Conservation (phyloP, 2,888 invertebrate genomes). For the Eucera pruinosa region DNA sequence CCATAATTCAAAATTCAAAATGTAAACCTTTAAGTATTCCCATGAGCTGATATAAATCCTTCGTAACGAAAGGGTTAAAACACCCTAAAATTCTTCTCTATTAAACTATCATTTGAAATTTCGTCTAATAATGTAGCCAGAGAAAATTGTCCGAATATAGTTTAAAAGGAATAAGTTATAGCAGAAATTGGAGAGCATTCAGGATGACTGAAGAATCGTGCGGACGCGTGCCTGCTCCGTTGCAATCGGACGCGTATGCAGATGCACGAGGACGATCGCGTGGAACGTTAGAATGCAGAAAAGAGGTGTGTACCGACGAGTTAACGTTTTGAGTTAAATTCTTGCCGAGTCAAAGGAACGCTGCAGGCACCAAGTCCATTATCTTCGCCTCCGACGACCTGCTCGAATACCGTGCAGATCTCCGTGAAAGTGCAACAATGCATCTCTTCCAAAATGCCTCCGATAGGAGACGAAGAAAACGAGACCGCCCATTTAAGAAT, state of each 20-base stretch:
- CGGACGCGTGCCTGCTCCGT: constrained; percentile 19
- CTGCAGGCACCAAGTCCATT: constrained; percentile 58
- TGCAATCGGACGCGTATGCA: constrained; percentile 47
- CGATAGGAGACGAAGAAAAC: background rate
- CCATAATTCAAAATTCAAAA: no score
- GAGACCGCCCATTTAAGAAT: background rate
- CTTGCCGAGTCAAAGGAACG: constrained; percentile 72
- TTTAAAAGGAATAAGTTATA: background rate
- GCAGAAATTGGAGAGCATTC: background rate
- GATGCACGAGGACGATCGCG: constrained; percentile 60
- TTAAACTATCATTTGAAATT: no score
- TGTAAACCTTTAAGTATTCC: no score
- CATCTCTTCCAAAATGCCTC: constrained; percentile 16
- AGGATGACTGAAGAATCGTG: constrained; percentile 18
- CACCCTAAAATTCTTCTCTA: no score
- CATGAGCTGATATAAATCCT: no score
- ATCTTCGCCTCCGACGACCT: constrained; percentile 47
- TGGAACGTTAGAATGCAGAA: constrained; percentile 72
- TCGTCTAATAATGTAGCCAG: no score
- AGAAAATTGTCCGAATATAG: no score
- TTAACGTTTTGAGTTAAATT: constrained; percentile 73
- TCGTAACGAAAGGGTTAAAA: no score
- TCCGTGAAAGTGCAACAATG: constrained; percentile 17
- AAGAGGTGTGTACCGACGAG: constrained; percentile 71
- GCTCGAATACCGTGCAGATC: constrained; percentile 24